Base-by-base conservation (phyloP, 1,140 invertebrate genomes). In the Zeugodacus cucurbitae region DNA sequence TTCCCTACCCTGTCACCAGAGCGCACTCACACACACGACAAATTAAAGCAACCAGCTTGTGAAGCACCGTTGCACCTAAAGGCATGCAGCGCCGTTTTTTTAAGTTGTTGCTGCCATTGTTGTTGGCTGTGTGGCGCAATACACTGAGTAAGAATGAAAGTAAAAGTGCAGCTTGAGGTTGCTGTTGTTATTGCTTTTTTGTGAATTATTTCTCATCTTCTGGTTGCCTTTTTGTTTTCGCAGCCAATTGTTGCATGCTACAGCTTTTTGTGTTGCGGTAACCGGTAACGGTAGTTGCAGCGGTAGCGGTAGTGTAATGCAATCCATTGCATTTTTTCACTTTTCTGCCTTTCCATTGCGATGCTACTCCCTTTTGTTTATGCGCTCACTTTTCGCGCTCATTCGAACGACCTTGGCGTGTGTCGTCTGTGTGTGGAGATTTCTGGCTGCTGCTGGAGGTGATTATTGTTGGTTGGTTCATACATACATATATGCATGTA, bases 271-370 rank as follows among this genome's bases (percentile, higher is more conserved):
- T n/a, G 22, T 41, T 74, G 67, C 67, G 67, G 67, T 74, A 74
- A 74, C 67, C 67, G 67, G 67, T 74, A 74, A 74, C 67, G 67
- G 67, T 74, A 74, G 67, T 74, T 74, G 34, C 32, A 74, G 67
- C 67, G 37, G 67, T 74, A 74, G 67, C 34, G 67, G 62, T 41
- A 74, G 22, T n/a, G 34, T 41, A 74, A 74, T 74, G 22, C 29
- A 41, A 74, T 41, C 34, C 67, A n/a, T n/a, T 74, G 34, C 32
- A 37, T 74, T 34, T 32, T 32, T 37, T 41, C 17, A 32, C 2
- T 74, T 34, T 17, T 54, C 22, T 74, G 32, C 67, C 20, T 74
- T 37, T 37, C 8, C 29, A 3, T 62, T 62, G n/a, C 58, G 1
- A 0, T 8, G 22, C 58, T 26, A 7, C 10, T 62, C 22, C 58